Base-by-base conservation (phyloP, 2,888 invertebrate genomes). In the Chloroclysta siterata region DNA sequence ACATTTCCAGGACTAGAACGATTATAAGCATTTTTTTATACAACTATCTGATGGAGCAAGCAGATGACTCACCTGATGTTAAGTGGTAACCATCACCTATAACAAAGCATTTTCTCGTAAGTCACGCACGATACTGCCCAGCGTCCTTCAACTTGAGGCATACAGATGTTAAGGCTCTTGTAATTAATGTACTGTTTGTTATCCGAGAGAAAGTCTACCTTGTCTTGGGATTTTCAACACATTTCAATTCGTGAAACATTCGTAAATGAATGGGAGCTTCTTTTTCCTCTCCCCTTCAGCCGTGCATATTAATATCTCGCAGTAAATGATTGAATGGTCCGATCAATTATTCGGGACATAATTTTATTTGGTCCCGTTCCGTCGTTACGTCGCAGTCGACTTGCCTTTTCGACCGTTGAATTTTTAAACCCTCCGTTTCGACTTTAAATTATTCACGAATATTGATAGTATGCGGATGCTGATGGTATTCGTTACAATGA, bases 301-400 rank as follows among this genome's bases (percentile, higher is more conserved):
- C 66, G 72, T 77, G 81, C 80, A 82, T 81, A 81, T 79, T 79
- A 79, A 82, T 75, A 73, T 71, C 72, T 68, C 61, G 1, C 2
- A 78, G 77, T 79, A 81, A 82, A 81, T 80, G 79, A 80, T 82
- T 77, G 81, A 76, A 74, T 74, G 77, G 68, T 70, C 62, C 72
- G 77, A 79, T 80, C 81, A 82, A 79, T 81, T 82, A 82, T 80
- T 72, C 79, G 65, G 60, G 67, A 70, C 68, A 74, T 81, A 76
- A 79, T 80, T 78, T 75, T 78, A 80, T 81, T 80, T 77, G 73
- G 71, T 51, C 33, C 33, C 33, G 33, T 33, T 6, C 33, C 33
- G 33, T 33, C 33, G 33, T 33, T 33, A 33, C 58, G 62, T 22
- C 22, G 22, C 54, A 54, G 60, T 60, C 60, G 67, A 68, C 69